phyloP scores from a whole-genome alignment of 2,797 vertebrate genomes.

The Valencia hispanica region DNA sequence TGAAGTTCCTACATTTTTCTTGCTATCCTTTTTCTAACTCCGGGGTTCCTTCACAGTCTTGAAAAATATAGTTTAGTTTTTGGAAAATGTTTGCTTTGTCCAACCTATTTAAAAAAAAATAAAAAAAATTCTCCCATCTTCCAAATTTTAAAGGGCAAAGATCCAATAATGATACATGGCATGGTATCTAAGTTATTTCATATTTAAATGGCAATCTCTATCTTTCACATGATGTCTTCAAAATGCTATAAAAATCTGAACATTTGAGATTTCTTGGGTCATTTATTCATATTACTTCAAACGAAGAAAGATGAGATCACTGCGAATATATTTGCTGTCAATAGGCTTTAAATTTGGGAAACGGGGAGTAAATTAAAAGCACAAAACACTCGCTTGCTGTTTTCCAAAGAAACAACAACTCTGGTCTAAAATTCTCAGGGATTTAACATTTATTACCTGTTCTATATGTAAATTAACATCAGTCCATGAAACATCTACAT shows the following conservation, averaged over 20 bases:
- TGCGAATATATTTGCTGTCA: too few species aligned
- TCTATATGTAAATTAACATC: neutral
- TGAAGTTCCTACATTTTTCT: neutral
- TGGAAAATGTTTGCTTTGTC: too few species aligned
- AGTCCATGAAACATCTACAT: neutral
- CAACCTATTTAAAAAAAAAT: too few species aligned
- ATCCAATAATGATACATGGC: too few species aligned
- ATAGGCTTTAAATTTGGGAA: neutral
- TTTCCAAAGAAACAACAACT: neutral
- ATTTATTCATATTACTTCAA: neutral
- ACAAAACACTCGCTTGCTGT: neutral
- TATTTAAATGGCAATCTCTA: neutral
- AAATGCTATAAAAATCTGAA: neutral
- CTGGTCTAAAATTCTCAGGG: neutral
- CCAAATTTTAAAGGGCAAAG: neutral
- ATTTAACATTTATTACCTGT: neutral
- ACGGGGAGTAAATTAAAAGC: neutral
- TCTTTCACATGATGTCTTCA: neutral
- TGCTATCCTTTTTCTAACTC: too few species aligned
- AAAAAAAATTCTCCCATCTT: too few species aligned
- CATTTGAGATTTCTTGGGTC: neutral
- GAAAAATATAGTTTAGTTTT: neutral
- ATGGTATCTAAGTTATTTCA: too few species aligned
- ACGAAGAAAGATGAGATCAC: neutral
- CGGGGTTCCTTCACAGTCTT: neutral